phyloP scores from a whole-genome alignment of 1,140 invertebrate genomes.

The Fopius arisanus region DNA sequence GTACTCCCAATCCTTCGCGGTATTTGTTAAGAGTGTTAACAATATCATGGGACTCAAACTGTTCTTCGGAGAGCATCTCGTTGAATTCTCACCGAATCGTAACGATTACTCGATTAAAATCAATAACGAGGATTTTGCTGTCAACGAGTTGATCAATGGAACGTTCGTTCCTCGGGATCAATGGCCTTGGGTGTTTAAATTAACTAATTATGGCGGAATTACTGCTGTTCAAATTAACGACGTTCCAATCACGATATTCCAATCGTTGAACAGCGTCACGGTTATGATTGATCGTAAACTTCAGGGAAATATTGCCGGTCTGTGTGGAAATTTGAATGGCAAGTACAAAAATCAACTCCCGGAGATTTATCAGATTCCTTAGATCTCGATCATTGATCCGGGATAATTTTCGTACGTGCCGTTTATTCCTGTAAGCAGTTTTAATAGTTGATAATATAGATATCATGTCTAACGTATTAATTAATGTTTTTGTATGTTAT shows the following conservation, averaged over 20 bases:
- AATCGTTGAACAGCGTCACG: constrained; percentile 31
- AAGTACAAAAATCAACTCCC: constrained; percentile 16
- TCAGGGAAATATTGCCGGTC: constrained; percentile 38
- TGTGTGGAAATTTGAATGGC: constrained; percentile 43
- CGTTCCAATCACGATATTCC: constrained; percentile 25
- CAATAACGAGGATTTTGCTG: constrained; percentile 34
- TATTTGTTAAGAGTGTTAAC: constrained; percentile 41
- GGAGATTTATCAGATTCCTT: neutral
- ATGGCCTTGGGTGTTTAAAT: constrained; percentile 18
- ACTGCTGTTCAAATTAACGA: constrained; percentile 29
- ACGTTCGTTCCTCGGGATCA: neutral
- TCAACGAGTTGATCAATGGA: neutral
- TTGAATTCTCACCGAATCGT: constrained; percentile 39
- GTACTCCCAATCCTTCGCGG: constrained; percentile 32
- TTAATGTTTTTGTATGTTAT: no score
- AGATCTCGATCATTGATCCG: neutral
- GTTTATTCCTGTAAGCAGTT: no score
- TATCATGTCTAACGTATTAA: no score
- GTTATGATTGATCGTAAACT: constrained; percentile 24
- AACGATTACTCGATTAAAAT: constrained; percentile 26
- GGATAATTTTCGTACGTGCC: no score
- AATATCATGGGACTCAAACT: constrained; percentile 40
- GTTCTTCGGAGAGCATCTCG: constrained; percentile 21
- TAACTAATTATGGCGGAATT: constrained; percentile 31
- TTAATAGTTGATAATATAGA: no score